Conservation (phyloP, 2,888 invertebrate genomes). For the Saturnia japonica region DNA sequence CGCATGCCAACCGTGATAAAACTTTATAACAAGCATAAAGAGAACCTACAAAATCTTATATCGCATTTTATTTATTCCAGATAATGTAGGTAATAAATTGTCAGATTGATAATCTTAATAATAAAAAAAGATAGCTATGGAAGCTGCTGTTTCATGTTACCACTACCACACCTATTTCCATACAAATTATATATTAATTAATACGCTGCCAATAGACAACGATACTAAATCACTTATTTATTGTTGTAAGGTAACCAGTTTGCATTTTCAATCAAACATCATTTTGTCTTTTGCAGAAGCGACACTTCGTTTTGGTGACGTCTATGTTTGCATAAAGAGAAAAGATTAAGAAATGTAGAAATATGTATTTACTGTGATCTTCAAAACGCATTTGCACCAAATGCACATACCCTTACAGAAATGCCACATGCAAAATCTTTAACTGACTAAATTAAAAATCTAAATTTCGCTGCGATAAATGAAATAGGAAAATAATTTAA, state of each 20-base stretch:
- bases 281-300: neutral
- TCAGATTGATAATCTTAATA: slow-evolving; percentile 6
- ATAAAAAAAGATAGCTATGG: neutral
- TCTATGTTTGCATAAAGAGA: neutral
- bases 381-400: neutral
- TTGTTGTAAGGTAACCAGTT: slow-evolving; percentile 15
- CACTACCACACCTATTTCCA: slow-evolving; percentile 35
- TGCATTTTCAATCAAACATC: slow-evolving; percentile 16
- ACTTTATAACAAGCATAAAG: neutral
- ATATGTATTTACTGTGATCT: neutral
- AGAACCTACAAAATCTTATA: neutral
- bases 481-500: neutral
- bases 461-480: neutral
- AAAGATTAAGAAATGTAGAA: no score
- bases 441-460: neutral
- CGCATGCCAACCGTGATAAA: neutral
- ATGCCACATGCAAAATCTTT: neutral
- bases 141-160: slow-evolving; percentile 9
- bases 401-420: neutral
- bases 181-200: slow-evolving; percentile 46
- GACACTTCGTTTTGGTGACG: neutral
- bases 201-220: slow-evolving; percentile 45
- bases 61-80: neutral
- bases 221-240: slow-evolving; percentile 40
- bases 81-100: neutral